A percentile compares a stretch with the other conserved stretches of the same genome.
Conservation (phyloP, 2,888 invertebrate species). For the Euplexia lucipara region DNA sequence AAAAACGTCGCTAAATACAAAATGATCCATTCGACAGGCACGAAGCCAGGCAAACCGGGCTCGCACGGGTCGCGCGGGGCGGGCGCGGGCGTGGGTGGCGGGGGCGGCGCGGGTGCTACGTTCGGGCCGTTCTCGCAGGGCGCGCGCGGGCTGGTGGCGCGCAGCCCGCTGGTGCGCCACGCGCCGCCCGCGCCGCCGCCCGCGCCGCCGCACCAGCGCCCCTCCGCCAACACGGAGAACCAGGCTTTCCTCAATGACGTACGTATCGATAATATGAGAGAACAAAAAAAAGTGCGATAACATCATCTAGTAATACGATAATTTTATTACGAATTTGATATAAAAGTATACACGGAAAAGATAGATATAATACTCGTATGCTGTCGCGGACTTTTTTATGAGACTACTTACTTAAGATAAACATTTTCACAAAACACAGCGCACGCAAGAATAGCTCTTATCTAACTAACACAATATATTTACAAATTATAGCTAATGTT, state of each 20-base stretch:
- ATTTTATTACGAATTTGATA: too few species aligned
- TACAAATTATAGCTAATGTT: too few species aligned
- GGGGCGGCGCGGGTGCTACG: slow-evolving; percentile 56
- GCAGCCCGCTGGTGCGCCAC: slow-evolving; percentile 97
- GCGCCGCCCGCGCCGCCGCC: slow-evolving; percentile 92
- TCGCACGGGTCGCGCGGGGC: slow-evolving; percentile 36
- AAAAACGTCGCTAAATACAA: too few species aligned
- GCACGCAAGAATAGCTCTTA: too few species aligned
- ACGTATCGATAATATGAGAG: slow-evolving; percentile 68
- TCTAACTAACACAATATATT: too few species aligned
- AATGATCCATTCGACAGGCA: slow-evolving; percentile 62
- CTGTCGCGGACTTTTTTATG: too few species aligned
- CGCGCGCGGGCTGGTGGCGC: slow-evolving; percentile 96
- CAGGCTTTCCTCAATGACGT: slow-evolving; percentile 98
- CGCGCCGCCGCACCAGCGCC: slow-evolving; percentile 93
- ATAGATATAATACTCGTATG: too few species aligned
- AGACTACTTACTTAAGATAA: too few species aligned
- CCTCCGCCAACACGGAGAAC: slow-evolving; percentile 96
- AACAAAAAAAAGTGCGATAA: too few species aligned
- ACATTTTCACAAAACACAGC: too few species aligned
- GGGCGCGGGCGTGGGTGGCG: slow-evolving; percentile 25
- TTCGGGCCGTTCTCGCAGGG: slow-evolving; percentile 91
- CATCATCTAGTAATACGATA: too few species aligned
- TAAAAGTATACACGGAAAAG: too few species aligned
- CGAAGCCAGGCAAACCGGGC: slow-evolving; percentile 67